Base-by-base conservation (phyloP, 2,113 vertebrate species). In the Penelope pileata region DNA sequence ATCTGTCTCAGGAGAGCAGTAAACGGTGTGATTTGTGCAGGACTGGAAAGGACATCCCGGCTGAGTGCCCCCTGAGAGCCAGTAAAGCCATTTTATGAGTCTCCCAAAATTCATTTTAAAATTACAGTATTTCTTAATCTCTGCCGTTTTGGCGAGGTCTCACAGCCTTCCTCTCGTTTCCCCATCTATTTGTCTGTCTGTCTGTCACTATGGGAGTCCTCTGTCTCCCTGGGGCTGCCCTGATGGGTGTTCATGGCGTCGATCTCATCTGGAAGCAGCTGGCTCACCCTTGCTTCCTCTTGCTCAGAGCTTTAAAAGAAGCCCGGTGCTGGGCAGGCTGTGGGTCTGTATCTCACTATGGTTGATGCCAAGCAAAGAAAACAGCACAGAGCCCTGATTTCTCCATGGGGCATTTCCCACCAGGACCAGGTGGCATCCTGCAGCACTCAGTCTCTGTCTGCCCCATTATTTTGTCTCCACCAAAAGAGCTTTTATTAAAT, bases 41-140 rank as follows among this genome's bases (percentile, higher is more conserved):
- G 60, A 82, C 81, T 84, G 78, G 78, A 48, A 94, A 91, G 90
- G 74, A 76, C 81, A 92, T 77, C 72, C 66, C 88, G 78, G 74
- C 48, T 3, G 16, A 56, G 51, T 72, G 62, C 77, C 63, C 42
- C 68, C 50, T 51, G 47, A 84, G 66, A 56, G 67, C 34, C n/a
- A 63, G 91, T 85, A 87, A 40, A 21, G 60, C 17, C 43, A 24
- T 64, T 79, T 75, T 68, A 83, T 48, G 38, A 77, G 51, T 8
- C 56, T 70, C n/a, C n/a, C n/a, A 10, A 82, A 83, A 87, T 29
- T 34, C 0, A 63, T 67, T 82, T 81, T 16, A 18, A 81, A 86
- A 70, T 86, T 50, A 60, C 14, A 50, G 47, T 48, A 66, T 70
- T 77, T 82, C 60, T 83, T 58, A 62, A 60, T 45, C 30, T 70